Evolutionary conservation across 2,797 vertebrate species (phyloP).

Genomic region (Masticophis lateralis): DNA sequence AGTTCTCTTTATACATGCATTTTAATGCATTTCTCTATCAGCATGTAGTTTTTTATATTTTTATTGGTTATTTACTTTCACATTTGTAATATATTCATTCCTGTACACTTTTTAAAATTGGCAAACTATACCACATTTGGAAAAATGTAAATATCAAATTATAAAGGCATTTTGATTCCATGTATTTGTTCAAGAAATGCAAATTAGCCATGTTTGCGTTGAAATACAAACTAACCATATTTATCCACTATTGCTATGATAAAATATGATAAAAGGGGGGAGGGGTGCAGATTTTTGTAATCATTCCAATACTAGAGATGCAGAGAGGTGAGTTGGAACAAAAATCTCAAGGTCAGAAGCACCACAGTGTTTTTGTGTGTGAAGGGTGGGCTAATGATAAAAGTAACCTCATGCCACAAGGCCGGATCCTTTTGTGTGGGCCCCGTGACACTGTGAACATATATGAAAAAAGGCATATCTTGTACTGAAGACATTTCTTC

Average conservation of each 20-base stretch:
- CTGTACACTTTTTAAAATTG: not conserved
- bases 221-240: not conserved
- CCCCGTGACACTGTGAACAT: not conserved
- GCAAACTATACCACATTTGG: not conserved
- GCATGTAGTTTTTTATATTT: not conserved
- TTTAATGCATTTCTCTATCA: not conserved
- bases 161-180: not conserved
- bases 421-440: not conserved
- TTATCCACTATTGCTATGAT: not conserved
- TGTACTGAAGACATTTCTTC: not conserved
- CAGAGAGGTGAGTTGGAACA: not conserved
- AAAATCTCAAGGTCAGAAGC: not conserved
- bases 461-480: not conserved
- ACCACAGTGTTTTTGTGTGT: not conserved
- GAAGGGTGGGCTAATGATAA: not conserved
- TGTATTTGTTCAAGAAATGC: not conserved
- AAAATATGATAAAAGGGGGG: not conserved
- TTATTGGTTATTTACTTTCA: not conserved
- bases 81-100: not conserved
- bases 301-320: not conserved
- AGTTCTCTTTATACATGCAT: not conserved
- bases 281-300: not conserved
- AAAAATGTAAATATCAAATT: not conserved
- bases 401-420: not conserved
- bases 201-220: not conserved